Base-by-base conservation (phyloP, 1,140 invertebrate species). In the Pemphigus obesinymphae region DNA sequence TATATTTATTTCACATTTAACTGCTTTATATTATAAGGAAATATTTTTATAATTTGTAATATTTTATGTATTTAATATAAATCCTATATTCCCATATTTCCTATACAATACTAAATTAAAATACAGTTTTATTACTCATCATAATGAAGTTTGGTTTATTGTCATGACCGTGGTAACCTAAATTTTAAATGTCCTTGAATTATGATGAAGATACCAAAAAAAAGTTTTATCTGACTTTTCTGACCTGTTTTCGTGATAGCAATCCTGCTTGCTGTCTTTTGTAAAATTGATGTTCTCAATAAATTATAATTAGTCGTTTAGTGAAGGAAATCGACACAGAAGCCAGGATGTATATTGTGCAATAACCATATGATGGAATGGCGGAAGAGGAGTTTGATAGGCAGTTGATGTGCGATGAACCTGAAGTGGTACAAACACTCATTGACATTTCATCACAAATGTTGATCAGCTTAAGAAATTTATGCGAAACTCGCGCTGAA, bases 361-460 rank as follows among this genome's bases (percentile, higher is more conserved):
- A 80, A 80, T 80, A 80, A 80, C 26, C 53, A 20, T 80, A 80
- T 80, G 37, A 82, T 83, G 83, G 80, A 82, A 83, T 83, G 83
- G 83, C 83, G 83, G 83, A 83, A 83, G 83, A 84, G 66, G 83
- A 82, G 53, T 72, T 70, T 53, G 81, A 82, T 61, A 72, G 72
- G 31, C 75, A 83, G 29, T 72, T 82, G 37, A 83, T 76, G 68
- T 55, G 84, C 50, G 83, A 73, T 75, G 76, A 80, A 80, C 83
- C 85, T 58, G 84, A 85, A 83, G 84, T 92, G 85, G 90, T 93
- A 83, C 95, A 97, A 90, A 93, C 93, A 84, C 96, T 97, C 94
- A 98, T 98, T 88, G 95, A 96, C 89, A 93, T 96, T 87, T 96
- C 94, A 85, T 94, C 95, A 82, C 92, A 95, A 88, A 92, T 95